Percentiles rank a stretch among this genome's conserved stretches.
These are phyloP conservation scores for Mesocentrotus franciscanus DNA, from an alignment of 53 echinoderm and acorn worm genomes.

Conservation along the genomic window DNA sequence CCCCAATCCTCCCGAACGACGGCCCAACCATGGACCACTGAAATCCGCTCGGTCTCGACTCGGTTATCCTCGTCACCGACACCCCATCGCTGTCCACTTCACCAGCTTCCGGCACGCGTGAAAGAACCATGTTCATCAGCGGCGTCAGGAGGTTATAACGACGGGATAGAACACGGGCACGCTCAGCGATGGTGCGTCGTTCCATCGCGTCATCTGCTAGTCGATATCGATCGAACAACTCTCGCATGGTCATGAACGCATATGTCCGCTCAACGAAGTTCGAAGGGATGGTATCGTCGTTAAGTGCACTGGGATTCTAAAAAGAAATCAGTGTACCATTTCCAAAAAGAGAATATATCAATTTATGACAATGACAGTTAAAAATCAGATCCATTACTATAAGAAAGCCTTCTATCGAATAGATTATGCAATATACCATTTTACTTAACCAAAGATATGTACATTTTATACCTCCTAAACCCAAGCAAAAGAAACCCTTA, in stretches of 20 bases:
- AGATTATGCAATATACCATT: neutral
- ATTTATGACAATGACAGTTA: neutral
- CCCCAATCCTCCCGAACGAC: conserved; percentile 60
- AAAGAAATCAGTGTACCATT: neutral
- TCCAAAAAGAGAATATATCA: neutral
- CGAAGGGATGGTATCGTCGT: conserved; percentile 73
- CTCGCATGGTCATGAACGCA: conserved; percentile 84
- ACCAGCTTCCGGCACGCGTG: conserved; percentile 43
- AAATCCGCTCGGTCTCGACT: conserved; percentile 72
- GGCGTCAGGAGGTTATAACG: conserved; percentile 94
- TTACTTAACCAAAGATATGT: neutral
- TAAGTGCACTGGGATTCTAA: conserved; percentile 67
- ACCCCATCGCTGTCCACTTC: neutral
- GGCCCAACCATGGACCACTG: conserved; percentile 81
- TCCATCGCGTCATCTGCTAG: conserved; percentile 79
- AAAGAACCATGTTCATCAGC: conserved; percentile 86
- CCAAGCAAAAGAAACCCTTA: neutral
- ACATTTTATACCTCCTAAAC: neutral
- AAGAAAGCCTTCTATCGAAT: neutral
- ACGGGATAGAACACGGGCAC: conserved; percentile 77
- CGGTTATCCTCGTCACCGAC: conserved; percentile 48
- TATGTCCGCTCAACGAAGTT: conserved; percentile 89
- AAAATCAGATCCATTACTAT: neutral
- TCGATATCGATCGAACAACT: conserved; percentile 81
- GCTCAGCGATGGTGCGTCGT: conserved; percentile 70